Conservation (phyloP, 1,140 invertebrate species). For the Caligus rogercresseyi region DNA sequence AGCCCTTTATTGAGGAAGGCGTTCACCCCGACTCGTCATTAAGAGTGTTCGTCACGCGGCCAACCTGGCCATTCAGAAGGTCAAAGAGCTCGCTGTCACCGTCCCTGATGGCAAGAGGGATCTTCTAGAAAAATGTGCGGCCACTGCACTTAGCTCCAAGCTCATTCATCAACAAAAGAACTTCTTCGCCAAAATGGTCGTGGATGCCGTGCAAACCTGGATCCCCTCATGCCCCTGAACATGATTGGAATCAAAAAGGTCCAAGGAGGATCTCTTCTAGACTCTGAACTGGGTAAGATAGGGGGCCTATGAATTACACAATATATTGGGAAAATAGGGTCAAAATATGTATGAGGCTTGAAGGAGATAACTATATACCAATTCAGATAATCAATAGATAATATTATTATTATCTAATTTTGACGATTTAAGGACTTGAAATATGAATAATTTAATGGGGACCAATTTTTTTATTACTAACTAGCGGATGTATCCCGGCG, state of each 20-base stretch:
- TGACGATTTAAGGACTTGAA: too few relatives aligned
- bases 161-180: constrained; percentile 84
- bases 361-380: too few relatives aligned
- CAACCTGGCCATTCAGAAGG: constrained; percentile 58
- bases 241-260: constrained; percentile 99
- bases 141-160: constrained; percentile 90
- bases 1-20: constrained; percentile 87
- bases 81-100: constrained; percentile 65
- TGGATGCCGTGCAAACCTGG: constrained; percentile 87
- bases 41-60: constrained; percentile 45
- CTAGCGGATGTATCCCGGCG: too few relatives aligned
- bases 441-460: too few relatives aligned
- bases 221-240: constrained; percentile 82
- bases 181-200: constrained; percentile 92
- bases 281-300: neutral
- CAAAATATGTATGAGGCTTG: too few relatives aligned
- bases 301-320: too few relatives aligned
- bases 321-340: too few relatives aligned
- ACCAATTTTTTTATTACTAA: too few relatives aligned
- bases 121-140: constrained; percentile 80
- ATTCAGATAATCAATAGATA: too few relatives aligned
- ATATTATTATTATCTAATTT: too few relatives aligned
- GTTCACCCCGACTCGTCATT: constrained; percentile 48
- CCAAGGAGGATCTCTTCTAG: constrained; percentile 74
- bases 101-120: constrained; percentile 39